Evolutionary conservation across 1,140 invertebrate species (phyloP), one percentile per base, ranked within the genome.

Genomic region (Drusus annulatus): DNA sequence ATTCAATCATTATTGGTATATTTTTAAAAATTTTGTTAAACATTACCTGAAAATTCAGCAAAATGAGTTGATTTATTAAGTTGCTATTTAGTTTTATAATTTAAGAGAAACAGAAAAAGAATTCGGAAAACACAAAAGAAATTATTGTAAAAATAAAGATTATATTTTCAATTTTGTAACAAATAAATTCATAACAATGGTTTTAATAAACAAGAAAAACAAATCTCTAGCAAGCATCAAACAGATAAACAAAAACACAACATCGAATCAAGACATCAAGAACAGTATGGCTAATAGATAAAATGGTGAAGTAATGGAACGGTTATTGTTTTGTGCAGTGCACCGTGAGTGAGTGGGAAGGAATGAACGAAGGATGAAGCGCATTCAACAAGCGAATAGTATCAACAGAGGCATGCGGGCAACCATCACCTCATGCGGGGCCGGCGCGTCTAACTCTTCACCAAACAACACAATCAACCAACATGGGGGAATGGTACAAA

Each of bases 401-500:
- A 58, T 31, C 13, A 58, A 56, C 71, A 75, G 36, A 45, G 36
- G 21, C 71, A 75, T 75, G 71, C 71, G n/a, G 25, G 71, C 51
- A 58, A 75, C 71, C 71, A 58, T 58, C 71, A 56, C 71, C 71
- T 56, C 71, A 28, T 75, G 71, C 71, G 71, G 21, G 52, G 54
- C 56, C 28, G 31, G 54, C 25, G 45, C 45, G 17, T 21, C 45
- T 8, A 50, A 71, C 68, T 50, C 71, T 54, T 52, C 69, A 54
- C 51, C 69, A 51, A 19, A 73, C 69, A 73, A 73, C 17, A 31
- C n/a, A 71, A 52, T 19, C 71, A 75, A 75, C 36, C 71, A 31
- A 56, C 52, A 75, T 75, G 71, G 36, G n/a, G 71, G 54, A 58
- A 75, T 75, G 52, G 58, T 50, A 76, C 58, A 63, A 76, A 76